Evolutionary conservation across 2,797 vertebrate species (phyloP).

Genomic region (Muscicapa striata): DNA sequence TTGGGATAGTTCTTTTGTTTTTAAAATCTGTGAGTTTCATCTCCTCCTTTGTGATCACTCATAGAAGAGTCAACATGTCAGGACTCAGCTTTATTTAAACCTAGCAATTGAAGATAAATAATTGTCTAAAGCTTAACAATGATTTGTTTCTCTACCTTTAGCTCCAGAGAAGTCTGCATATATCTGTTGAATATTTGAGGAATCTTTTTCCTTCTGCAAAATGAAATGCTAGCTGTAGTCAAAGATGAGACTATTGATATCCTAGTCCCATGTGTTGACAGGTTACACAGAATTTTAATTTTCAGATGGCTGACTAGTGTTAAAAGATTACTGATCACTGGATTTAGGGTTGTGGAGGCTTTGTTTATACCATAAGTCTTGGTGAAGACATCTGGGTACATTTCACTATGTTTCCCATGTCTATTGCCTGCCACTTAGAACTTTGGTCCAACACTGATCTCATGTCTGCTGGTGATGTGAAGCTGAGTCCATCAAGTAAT

Average conservation of each 20-base stretch:
- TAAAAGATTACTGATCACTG: neutral
- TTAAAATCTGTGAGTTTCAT: neutral
- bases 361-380: neutral
- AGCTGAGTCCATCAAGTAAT: neutral
- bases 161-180: neutral
- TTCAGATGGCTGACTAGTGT: neutral
- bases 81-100: neutral
- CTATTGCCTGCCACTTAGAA: neutral
- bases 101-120: neutral
- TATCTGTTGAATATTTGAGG: neutral
- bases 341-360: neutral
- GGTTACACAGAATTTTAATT: neutral
- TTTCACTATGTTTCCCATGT: neutral
- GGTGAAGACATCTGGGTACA: neutral
- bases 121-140: neutral
- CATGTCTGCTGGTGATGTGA: neutral
- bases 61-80: neutral
- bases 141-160: neutral
- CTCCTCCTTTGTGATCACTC: neutral
- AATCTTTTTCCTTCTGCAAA: neutral
- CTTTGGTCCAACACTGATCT: neutral
- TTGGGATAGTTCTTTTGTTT: neutral
- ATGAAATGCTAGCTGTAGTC: neutral
- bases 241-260: neutral
- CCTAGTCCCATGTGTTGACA: rapidly evolving